A percentile compares a stretch with the other conserved stretches of the same genome.
Evolutionary conservation across 2,797 vertebrate species (phyloP).

Genomic region (Onychomys arenicola): DNA sequence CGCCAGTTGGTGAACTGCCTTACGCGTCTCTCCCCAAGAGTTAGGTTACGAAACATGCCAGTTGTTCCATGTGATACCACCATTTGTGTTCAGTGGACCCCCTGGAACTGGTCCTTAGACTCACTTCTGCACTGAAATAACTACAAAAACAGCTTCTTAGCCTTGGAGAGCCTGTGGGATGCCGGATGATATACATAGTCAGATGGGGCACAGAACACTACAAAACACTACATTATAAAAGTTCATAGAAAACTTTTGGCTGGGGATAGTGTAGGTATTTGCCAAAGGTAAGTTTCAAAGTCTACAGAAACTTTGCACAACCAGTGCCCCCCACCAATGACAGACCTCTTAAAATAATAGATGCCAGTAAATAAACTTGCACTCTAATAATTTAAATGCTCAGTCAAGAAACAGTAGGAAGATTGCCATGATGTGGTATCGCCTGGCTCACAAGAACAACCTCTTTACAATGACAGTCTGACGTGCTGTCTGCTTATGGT

Average conservation of each 20-base stretch:
- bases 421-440: background rate
- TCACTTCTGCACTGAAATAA: background rate
- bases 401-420: background rate
- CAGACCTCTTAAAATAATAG: background rate
- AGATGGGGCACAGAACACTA: background rate
- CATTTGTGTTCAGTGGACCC: conserved; percentile 67
- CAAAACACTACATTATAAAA: conserved; percentile 50
- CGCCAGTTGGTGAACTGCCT: conserved; percentile 45
- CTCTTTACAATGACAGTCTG: background rate
- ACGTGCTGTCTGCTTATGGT: background rate
- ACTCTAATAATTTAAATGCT: background rate
- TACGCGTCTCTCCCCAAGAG: conserved; percentile 17
- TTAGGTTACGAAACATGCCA: conserved; percentile 67
- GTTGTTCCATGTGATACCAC: conserved; percentile 55
- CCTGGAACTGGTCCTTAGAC: conserved; percentile 24
- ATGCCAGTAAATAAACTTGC: background rate
- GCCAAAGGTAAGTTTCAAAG: conserved; percentile 7
- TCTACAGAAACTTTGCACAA: background rate
- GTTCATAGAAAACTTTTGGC: background rate
- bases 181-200: background rate
- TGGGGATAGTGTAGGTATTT: background rate
- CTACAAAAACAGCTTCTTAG: background rate
- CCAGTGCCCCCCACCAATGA: background rate
- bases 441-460: background rate
- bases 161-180: background rate